Percentiles rank a stretch among this genome's conserved stretches.
Evolutionary conservation across 37 sponge, comb jelly and placozoan species (phyloP).

Genomic region (Haliclona indistincta): DNA sequence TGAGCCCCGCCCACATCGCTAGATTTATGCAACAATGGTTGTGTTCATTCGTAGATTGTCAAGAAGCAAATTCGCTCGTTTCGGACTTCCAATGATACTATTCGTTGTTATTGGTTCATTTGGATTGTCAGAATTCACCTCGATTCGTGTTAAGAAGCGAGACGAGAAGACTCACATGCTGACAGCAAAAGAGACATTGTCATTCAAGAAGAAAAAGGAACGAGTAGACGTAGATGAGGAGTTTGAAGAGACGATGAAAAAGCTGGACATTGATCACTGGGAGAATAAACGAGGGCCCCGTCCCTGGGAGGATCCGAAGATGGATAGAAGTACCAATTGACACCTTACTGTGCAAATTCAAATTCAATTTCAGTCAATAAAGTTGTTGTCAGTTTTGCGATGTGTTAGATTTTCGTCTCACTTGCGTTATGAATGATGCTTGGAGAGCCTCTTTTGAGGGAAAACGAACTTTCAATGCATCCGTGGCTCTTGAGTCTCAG

Average conservation of each 20-base stretch:
- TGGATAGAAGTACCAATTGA: background rate
- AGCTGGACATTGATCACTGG: slow-evolving; percentile 76
- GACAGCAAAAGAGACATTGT: slow-evolving; percentile 62
- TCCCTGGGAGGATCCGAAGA: slow-evolving; percentile 48
- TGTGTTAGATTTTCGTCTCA: too few species aligned
- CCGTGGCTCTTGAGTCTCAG: too few species aligned
- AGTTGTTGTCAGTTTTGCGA: too few species aligned
- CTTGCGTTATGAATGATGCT: too few species aligned
- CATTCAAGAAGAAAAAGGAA: slow-evolving; percentile 54
- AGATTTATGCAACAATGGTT: too few species aligned
- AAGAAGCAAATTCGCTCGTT: slow-evolving; percentile 20
- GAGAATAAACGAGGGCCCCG: slow-evolving; percentile 83
- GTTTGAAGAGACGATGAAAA: slow-evolving; percentile 23
- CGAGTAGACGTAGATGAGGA: slow-evolving; percentile 60
- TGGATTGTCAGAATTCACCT: slow-evolving; percentile 73
- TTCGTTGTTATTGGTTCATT: slow-evolving; percentile 74
- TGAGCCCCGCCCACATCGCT: too few species aligned
- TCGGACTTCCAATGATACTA: slow-evolving; percentile 53
- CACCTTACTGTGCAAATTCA: too few species aligned
- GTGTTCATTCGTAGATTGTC: too few species aligned
- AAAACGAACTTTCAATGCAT: too few species aligned
- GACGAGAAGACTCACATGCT: slow-evolving; percentile 75
- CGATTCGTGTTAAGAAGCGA: slow-evolving; percentile 54
- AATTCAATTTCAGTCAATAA: too few species aligned
- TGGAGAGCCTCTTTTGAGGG: too few species aligned